Conservation (phyloP, 2,113 vertebrate species). For the Phalacrocorax brasilianus region DNA sequence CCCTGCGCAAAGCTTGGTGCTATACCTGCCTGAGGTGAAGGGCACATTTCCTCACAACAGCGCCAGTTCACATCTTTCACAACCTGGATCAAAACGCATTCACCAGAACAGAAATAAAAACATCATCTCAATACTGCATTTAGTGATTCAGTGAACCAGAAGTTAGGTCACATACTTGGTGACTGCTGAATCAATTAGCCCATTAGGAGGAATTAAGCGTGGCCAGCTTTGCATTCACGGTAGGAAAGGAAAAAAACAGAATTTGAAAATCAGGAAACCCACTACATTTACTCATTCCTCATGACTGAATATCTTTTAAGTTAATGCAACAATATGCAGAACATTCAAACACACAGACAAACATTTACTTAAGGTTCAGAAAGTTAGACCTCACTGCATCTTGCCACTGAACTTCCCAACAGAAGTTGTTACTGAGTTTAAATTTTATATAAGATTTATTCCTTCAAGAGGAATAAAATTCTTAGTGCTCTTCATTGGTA, state of each 20-base stretch:
- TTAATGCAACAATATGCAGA: neutral
- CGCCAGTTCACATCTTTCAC: neutral
- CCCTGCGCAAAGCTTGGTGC: fast-evolving
- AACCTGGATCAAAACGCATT: neutral
- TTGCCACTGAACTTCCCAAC: neutral
- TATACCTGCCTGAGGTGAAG: neutral
- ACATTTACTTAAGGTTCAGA: neutral
- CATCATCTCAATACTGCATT: neutral
- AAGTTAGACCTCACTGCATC: neutral
- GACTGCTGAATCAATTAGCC: neutral
- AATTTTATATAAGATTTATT: neutral
- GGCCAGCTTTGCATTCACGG: neutral
- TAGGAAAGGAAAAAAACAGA: neutral
- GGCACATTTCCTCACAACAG: neutral
- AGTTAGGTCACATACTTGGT: neutral
- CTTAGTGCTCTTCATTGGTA: fast-evolving
- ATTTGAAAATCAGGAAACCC: neutral
- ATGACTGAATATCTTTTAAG: neutral
- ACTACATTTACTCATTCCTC: neutral
- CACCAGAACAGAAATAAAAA: constrained; percentile 1
- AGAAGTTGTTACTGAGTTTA: neutral
- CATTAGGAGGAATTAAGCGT: neutral
- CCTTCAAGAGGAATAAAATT: neutral
- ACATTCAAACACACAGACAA: neutral
- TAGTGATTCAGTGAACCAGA: neutral